Evolutionary conservation across 2,888 invertebrate species (phyloP), one percentile per base, ranked within the genome.

Genomic region (Cheilosia urbana): DNA sequence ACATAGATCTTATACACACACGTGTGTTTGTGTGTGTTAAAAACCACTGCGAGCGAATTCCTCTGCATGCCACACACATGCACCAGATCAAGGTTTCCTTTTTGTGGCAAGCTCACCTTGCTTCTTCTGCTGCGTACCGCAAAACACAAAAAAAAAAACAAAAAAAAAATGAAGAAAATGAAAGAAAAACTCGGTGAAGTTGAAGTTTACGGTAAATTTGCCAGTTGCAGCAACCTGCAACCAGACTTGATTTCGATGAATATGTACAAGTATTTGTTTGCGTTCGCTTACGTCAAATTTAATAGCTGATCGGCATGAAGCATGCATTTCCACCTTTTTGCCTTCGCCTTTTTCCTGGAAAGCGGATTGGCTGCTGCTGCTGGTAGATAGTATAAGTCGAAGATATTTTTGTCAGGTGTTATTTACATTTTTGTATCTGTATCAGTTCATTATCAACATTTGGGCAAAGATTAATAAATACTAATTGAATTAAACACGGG

Each of bases 171-270:
- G 24, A 3, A 5, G 7, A 27, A 27, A 27, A 27, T 27, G 6
- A 27, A 27, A 60, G 72, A 87, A 88, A 87, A 88, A 88, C 88
- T 88, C 90, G 90, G 90, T 90, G 90, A 92, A 91, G 91, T 91
- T 92, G 91, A 91, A 91, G 91, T 91, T 91, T 91, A 91, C 91
- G 91, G 91, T 91, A 91, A 91, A 92, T 68, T 68, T 72, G 81
- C 81, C 71, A 76, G 85, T 81, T 77, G 76, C 62, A 68, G 66
- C 76, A 68, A 81, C 76, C 45, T 80, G 42, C 71, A 45, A 47
- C 63, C 19, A 80, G 40, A 81, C 85, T 13, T 76, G 81, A 72
- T 85, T 85, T 77, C 55, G 55, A 76, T 80, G 72, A 71, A 81
- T 66, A 34, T 37, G 71, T 73, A 49, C 79, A 51, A 53, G 53